Percentiles rank a stretch among this genome's conserved stretches.
Conservation (phyloP, 2,888 invertebrate species). For the Chrysina gloriosa region DNA sequence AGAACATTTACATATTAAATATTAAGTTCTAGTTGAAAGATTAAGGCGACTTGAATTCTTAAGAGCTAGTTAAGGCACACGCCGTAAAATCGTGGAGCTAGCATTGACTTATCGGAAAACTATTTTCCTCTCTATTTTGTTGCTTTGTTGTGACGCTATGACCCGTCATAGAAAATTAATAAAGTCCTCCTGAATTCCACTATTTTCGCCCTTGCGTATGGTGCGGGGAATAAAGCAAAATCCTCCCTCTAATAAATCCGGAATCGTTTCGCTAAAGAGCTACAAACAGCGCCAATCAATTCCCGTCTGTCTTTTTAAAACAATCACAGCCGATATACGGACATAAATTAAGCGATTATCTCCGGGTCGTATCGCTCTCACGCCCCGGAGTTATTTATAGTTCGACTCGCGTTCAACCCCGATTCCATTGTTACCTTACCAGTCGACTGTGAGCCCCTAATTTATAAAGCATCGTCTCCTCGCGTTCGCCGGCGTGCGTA, state of each 20-base stretch:
- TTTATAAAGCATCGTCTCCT: conserved; percentile 18
- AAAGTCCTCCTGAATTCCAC: no score
- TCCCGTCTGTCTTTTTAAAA: not conserved
- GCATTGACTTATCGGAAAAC: no score
- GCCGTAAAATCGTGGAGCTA: no score
- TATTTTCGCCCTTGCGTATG: no score
- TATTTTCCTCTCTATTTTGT: no score
- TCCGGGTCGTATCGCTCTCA: not conserved
- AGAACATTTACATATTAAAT: no score
- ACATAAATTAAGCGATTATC: conserved; percentile 26
- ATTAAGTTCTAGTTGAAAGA: no score
- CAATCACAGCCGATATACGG: conserved; percentile 11
- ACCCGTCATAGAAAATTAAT: no score
- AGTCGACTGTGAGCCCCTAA: conserved; percentile 22
- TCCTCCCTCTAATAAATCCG: not conserved
- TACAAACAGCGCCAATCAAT: not conserved
- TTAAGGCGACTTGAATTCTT: no score
- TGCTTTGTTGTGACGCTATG: no score
- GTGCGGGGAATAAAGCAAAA: no score
- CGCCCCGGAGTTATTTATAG: conserved; percentile 18
- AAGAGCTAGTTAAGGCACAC: no score
- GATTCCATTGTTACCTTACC: conserved; percentile 20
- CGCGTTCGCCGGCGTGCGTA: conserved; percentile 3
- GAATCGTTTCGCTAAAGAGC: not conserved
- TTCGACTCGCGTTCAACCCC: conserved; percentile 15